Evolutionary conservation across 2,113 vertebrate species (phyloP).

Genomic region (Ascaphus truei): DNA sequence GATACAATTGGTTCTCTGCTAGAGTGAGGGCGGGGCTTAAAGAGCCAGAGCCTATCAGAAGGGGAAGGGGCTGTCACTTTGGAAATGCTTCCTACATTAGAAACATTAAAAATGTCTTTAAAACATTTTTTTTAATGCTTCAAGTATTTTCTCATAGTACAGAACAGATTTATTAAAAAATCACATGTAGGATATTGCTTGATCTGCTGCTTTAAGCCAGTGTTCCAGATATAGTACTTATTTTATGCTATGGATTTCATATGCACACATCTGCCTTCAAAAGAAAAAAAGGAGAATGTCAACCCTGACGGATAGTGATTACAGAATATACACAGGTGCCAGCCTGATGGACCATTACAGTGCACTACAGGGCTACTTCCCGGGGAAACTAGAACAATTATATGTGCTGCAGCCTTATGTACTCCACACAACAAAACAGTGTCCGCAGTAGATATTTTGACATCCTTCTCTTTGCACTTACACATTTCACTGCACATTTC

Average conservation of each 20-base stretch:
- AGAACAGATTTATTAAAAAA: too few relatives aligned
- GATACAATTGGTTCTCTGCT: too few relatives aligned
- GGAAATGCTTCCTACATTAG: too few relatives aligned
- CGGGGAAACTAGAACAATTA: conserved; percentile 16
- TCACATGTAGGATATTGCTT: too few relatives aligned
- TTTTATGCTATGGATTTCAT: conserved; percentile 6
- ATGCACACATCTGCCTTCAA: conserved; percentile 14
- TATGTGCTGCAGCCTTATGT: background rate
- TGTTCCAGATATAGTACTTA: conserved; percentile 13
- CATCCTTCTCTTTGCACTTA: conserved; percentile 7
- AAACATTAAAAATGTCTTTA: too few relatives aligned
- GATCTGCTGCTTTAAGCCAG: too few relatives aligned
- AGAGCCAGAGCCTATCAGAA: too few relatives aligned
- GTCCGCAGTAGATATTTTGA: background rate
- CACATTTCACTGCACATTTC: conserved; percentile 1
- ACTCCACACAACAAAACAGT: background rate
- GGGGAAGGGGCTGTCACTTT: too few relatives aligned
- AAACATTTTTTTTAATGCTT: too few relatives aligned
- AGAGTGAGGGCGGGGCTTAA: too few relatives aligned
- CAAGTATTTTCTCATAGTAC: too few relatives aligned
- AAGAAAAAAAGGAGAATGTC: conserved; percentile 23
- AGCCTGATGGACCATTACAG: conserved; percentile 31
- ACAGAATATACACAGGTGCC: conserved; percentile 24
- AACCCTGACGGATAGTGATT: conserved; percentile 34
- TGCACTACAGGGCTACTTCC: background rate